A percentile compares a stretch with the other conserved stretches of the same genome.
phyloP scores from a whole-genome alignment of 1,140 invertebrate genomes.

The Scaptomyza pallida region DNA sequence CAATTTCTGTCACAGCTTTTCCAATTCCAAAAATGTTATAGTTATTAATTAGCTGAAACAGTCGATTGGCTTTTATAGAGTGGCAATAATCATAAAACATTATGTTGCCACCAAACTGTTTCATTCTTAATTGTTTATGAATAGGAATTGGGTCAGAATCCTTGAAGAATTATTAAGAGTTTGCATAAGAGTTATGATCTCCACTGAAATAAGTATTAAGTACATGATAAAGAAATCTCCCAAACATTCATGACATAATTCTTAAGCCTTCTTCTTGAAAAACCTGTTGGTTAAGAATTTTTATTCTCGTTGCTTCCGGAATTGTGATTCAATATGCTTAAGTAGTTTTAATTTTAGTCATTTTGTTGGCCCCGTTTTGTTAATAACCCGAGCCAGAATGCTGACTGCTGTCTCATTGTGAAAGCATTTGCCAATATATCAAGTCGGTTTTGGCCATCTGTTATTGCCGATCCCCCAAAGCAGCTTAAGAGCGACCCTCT shows the following conservation, averaged over 20 bases:
- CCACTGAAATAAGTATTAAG: no score
- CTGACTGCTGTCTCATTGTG: constrained; percentile 21
- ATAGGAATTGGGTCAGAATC: neutral
- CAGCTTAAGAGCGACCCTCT: constrained; percentile 35
- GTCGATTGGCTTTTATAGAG: constrained; percentile 14
- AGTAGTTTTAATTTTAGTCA: constrained; percentile 34
- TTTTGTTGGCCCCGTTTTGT: constrained; percentile 26
- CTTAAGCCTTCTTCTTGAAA: no score
- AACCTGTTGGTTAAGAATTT: neutral
- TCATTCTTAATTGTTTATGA: neutral
- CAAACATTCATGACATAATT: no score
- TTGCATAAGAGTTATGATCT: no score
- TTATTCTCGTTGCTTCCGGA: neutral
- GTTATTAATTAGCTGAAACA: constrained; percentile 28
- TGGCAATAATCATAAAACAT: constrained; percentile 8
- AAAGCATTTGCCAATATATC: constrained; percentile 41
- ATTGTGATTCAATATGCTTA: constrained; percentile 22
- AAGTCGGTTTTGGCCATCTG: constrained; percentile 36
- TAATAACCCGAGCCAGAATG: constrained; percentile 32
- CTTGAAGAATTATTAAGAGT: neutral
- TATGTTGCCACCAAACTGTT: neutral
- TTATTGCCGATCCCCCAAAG: constrained; percentile 32
- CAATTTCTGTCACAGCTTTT: constrained; percentile 35
- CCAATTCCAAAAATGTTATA: constrained; percentile 22
- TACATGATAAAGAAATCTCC: no score